Base-by-base conservation (phyloP, 1,140 invertebrate genomes). In the Druon quercuslanigerum region DNA sequence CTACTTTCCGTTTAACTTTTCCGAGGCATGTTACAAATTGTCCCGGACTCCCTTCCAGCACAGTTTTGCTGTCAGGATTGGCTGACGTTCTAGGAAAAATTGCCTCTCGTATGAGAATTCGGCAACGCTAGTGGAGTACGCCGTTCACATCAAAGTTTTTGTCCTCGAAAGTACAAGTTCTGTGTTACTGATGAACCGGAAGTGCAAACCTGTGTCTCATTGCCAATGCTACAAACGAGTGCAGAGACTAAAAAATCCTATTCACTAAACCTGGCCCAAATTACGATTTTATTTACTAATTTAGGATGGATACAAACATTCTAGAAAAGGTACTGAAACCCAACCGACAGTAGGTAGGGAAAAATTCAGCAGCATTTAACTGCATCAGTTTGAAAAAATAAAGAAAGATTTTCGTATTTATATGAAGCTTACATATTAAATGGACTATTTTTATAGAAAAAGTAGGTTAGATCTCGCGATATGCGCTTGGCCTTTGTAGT, bases 31-130 rank as follows among this genome's bases (percentile, higher is more conserved):
- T 57, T 57, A 57, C 56, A 57, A 57, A 57, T 57, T 13, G 56
- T 57, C 56, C 19, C 19, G 14, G 56, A 9, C n/a, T 54, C 16
- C 52, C 52, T 78, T 79, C 72, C 74, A 82, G 79, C 77, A 73
- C 79, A 78, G 79, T 78, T 79, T 77, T 66, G 75, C 71, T 79
- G 78, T 75, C 73, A 79, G 74, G n/a, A 77, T 78, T 82, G 81
- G 81, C 78, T 50, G 51, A n/a, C 50, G 19, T 78, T 78, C 81
- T 78, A 78, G 57, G 74, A 79, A 78, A 82, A 82, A 79, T 82
- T 57, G 76, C 54, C 78, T 82, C 79, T 82, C 74, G 56, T 56
- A 60, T 56, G 71, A n/a, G 76, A 75, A 79, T 75, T 79, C 46
- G 77, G 75, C 78, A 81, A 79, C 77, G 80, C 25, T 52, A 51